Conservation (phyloP, 2,888 invertebrate species). For the Morpho deidamia region DNA sequence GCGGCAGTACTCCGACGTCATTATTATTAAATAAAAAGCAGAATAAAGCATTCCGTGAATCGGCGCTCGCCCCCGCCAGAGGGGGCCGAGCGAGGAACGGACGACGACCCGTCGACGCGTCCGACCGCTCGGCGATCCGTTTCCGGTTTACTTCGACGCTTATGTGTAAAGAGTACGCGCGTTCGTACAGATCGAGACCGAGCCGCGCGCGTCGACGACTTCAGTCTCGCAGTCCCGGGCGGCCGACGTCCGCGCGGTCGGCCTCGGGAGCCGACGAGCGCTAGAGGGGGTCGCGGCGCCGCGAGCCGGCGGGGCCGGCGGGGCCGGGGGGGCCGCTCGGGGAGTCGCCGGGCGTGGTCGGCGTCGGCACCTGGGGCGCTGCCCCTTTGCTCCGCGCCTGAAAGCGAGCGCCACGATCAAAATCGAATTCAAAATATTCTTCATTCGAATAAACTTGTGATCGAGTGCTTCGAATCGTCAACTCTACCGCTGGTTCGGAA, state of each 20-base stretch:
- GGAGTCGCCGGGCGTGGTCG: constrained; percentile 33
- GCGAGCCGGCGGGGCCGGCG: constrained; percentile 35
- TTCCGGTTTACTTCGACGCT: too few species aligned
- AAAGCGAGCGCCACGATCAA: not conserved
- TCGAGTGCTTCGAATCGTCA: too few species aligned
- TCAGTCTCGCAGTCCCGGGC: constrained; percentile 1
- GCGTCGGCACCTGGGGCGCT: constrained; percentile 56
- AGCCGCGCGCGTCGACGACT: not conserved
- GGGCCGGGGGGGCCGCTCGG: constrained; percentile 42
- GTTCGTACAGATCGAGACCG: too few species aligned
- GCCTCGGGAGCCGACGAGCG: constrained; percentile 47
- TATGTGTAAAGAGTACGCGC: too few species aligned
- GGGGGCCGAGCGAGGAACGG: too few species aligned
- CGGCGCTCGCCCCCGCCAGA: not conserved
- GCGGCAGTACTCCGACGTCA: constrained; percentile 15
- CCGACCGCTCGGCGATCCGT: not conserved
- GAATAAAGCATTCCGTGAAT: constrained; percentile 16
- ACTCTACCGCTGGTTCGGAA: too few species aligned
- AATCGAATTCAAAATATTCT: too few species aligned
- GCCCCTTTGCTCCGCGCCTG: constrained; percentile 65
- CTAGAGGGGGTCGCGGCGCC: constrained; percentile 48
- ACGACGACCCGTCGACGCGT: not conserved
- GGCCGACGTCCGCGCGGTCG: constrained; percentile 29
- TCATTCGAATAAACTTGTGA: too few species aligned
- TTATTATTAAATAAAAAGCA: constrained; percentile 17